These are phyloP conservation scores for Labroides dimidiatus DNA, from an alignment of 2,797 vertebrate genomes.

Conservation along the genomic window DNA sequence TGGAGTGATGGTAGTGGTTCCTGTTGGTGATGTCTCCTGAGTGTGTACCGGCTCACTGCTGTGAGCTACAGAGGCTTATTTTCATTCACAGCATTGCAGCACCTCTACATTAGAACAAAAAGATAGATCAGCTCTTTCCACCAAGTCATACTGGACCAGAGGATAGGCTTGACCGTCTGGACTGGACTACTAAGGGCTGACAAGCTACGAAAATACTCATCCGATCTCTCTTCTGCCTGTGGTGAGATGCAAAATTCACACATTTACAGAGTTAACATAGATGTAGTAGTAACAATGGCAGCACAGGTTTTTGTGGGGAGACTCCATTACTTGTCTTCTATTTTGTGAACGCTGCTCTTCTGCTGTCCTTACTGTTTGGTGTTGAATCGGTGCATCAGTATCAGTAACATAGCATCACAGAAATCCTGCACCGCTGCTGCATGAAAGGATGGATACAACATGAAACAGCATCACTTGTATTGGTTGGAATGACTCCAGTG, in stretches of 20 bases:
- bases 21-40: conserved; percentile 74
- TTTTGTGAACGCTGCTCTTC: not conserved
- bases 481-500: conserved; percentile 42
- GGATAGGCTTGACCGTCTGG: conserved; percentile 3
- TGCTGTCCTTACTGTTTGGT: not conserved
- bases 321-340: not conserved
- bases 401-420: conserved; percentile 31
- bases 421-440: conserved; percentile 52
- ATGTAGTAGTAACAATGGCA: too few relatives aligned
- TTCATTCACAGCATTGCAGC: conserved; percentile 25
- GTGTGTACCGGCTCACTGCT: conserved; percentile 55
- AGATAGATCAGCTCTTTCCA: conserved; percentile 7
- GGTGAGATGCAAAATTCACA: conserved; percentile 54
- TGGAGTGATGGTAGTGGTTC: conserved; percentile 79
- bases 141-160: conserved; percentile 18
- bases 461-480: conserved; percentile 60
- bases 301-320: too few relatives aligned
- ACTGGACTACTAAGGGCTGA: conserved; percentile 21
- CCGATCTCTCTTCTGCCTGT: conserved; percentile 27
- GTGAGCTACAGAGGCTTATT: conserved; percentile 33
- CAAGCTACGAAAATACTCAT: conserved; percentile 30
- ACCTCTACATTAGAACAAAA: not conserved
- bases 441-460: conserved; percentile 49
- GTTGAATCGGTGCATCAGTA: conserved; percentile 22
- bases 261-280: not conserved